A percentile compares a stretch with the other conserved stretches of the same genome.
phyloP scores from a whole-genome alignment of 2,888 invertebrate genomes.

The Hirtodrosophila cameraria region DNA sequence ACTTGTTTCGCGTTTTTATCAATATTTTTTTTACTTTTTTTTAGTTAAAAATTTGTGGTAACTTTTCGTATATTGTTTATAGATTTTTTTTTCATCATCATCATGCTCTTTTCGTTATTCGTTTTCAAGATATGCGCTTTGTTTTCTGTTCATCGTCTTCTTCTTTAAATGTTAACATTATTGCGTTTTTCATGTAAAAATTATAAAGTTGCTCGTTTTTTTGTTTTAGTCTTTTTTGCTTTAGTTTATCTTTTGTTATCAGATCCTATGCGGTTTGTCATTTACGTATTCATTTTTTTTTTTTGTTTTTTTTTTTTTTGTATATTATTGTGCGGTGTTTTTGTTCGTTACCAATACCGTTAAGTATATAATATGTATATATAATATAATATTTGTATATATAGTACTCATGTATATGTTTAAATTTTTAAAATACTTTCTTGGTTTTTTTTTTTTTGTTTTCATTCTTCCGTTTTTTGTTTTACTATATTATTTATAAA shows the following conservation, averaged over 20 bases:
- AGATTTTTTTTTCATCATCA: conserved; percentile 27
- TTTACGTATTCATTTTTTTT: conserved; percentile 56
- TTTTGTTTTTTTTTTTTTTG: conserved; percentile 51
- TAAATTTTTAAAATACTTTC: conserved; percentile 77
- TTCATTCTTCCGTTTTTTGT: conserved; percentile 40
- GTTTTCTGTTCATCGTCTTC: conserved; percentile 54
- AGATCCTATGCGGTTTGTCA: conserved; percentile 45
- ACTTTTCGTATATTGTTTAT: conserved; percentile 48
- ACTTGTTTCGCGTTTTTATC: conserved; percentile 31
- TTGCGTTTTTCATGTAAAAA: conserved; percentile 73
- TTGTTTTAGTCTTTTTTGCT: conserved; percentile 63
- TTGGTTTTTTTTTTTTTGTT: conserved; percentile 53
- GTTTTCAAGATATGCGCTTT: conserved; percentile 80
- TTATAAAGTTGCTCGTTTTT: conserved; percentile 63
- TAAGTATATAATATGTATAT: conserved; percentile 69
- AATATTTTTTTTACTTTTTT: conserved; percentile 9
- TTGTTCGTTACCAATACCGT: conserved; percentile 76
- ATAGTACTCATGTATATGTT: conserved; percentile 76
- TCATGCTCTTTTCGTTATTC: conserved; percentile 34
- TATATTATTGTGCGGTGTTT: conserved; percentile 82
- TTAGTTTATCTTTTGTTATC: conserved; percentile 58
- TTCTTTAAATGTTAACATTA: conserved; percentile 79
- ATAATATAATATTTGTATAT: conserved; percentile 68
- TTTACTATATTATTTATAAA: conserved; percentile 56
- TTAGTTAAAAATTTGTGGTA: conserved; percentile 70